Percentiles rank a stretch among this genome's conserved stretches.
Conservation (phyloP, 2,797 vertebrate species). For the Gymnopithys bicolor region DNA sequence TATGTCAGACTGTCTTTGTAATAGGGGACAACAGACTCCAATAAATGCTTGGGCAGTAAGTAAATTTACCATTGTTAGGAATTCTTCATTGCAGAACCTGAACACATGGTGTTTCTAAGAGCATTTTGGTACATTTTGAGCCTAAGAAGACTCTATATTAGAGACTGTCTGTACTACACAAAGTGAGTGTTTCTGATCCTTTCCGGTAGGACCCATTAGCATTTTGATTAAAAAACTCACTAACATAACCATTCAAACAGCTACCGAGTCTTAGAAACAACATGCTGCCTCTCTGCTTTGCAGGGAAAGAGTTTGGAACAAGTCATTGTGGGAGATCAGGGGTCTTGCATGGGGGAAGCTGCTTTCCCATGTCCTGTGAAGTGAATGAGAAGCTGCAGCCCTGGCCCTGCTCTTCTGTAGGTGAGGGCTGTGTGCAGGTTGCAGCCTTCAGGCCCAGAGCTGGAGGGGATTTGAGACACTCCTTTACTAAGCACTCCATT, state of each 20-base stretch:
- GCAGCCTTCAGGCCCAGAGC: not conserved
- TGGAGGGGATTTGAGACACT: not conserved
- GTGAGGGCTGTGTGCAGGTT: not conserved
- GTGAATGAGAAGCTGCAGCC: not conserved
- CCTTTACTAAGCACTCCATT: not conserved
- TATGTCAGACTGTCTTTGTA: not conserved
- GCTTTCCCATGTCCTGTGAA: not conserved
- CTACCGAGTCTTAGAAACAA: not conserved
- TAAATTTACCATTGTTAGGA: not conserved
- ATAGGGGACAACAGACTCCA: rapidly evolving
- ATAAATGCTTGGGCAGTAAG: not conserved
- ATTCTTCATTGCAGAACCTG: not conserved
- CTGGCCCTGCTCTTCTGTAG: not conserved
- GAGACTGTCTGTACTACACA: not conserved
- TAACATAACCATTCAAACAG: not conserved
- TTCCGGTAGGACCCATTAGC: not conserved
- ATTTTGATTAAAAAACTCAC: not conserved
- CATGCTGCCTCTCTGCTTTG: not conserved
- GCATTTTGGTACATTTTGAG: not conserved
- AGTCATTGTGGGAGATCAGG: not conserved
- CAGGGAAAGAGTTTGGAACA: not conserved
- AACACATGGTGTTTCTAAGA: not conserved
- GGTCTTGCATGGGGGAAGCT: not conserved
- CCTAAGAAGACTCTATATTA: not conserved
- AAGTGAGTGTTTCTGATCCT: not conserved